Conservation (phyloP, 2,888 invertebrate genomes). For the Aethes cnicana region DNA sequence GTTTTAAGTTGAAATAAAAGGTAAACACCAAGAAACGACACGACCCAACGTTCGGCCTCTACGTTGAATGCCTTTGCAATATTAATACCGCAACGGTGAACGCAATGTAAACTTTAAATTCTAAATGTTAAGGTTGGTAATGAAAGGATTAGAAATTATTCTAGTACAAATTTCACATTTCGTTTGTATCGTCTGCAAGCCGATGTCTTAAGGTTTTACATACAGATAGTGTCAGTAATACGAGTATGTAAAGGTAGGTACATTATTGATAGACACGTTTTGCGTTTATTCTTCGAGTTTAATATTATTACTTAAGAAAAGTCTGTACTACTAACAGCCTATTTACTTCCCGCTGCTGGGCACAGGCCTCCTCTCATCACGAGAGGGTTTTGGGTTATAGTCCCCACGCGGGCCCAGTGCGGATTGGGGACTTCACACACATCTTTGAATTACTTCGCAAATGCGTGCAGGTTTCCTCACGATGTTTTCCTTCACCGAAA, state of each 20-base stretch:
- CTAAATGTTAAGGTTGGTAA: not conserved
- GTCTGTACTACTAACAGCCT: too few species aligned
- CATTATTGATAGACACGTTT: not conserved
- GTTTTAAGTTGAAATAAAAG: slow-evolving; percentile 1
- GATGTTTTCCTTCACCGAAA: too few species aligned
- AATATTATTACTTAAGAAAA: too few species aligned
- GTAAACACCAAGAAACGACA: slow-evolving; percentile 1
- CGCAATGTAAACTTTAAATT: not conserved
- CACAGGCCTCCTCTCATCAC: too few species aligned
- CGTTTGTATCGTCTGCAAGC: slow-evolving; percentile 35
- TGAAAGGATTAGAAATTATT: slow-evolving; percentile 28
- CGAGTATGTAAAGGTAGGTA: too few species aligned
- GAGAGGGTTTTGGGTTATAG: too few species aligned
- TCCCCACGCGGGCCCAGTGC: too few species aligned
- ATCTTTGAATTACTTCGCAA: too few species aligned
- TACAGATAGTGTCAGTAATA: not conserved
- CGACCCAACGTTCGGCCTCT: slow-evolving; percentile 1
- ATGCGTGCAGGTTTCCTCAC: too few species aligned
- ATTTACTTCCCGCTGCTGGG: too few species aligned
- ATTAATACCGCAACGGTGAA: not conserved
- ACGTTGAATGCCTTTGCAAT: slow-evolving; percentile 1
- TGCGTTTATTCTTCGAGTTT: too few species aligned
- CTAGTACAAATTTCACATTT: slow-evolving; percentile 38
- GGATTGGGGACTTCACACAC: too few species aligned
- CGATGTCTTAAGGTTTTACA: slow-evolving; percentile 2